Conservation (phyloP, 2,797 vertebrate species). For the Alauda arvensis region DNA sequence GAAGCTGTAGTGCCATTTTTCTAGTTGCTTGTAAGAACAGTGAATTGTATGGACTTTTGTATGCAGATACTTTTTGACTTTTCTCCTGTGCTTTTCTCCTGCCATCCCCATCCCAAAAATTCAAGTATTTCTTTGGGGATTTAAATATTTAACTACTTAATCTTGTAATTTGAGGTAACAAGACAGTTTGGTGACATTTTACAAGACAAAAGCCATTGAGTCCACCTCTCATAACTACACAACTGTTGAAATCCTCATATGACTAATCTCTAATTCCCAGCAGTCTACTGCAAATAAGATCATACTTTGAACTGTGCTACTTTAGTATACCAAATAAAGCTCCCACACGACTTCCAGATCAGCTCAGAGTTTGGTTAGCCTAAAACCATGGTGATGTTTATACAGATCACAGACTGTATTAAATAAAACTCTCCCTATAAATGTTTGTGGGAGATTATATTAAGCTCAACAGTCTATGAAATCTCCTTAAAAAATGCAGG, state of each 20-base stretch:
- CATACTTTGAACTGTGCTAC: slow-evolving; percentile 45
- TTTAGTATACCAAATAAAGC: slow-evolving; percentile 47
- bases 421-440: slow-evolving; percentile 22
- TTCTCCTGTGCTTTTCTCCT: background rate
- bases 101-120: background rate
- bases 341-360: slow-evolving; percentile 25
- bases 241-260: slow-evolving; percentile 61
- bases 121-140: background rate
- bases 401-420: background rate
- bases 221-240: slow-evolving; percentile 52
- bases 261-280: slow-evolving; percentile 66
- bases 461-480: background rate
- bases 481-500: background rate
- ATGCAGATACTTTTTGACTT: slow-evolving; percentile 13
- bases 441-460: background rate
- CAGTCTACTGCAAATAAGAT: slow-evolving; percentile 62
- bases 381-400: background rate
- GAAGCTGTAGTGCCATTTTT: slow-evolving; percentile 21
- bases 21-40: slow-evolving; percentile 14
- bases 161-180: slow-evolving; percentile 57
- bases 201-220: slow-evolving; percentile 55
- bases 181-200: slow-evolving; percentile 66
- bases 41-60: background rate
- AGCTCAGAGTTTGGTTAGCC: slow-evolving; percentile 4
- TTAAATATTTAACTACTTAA: slow-evolving; percentile 43